phyloP scores from a whole-genome alignment of 2,888 invertebrate species.

The Biston stratarius region DNA sequence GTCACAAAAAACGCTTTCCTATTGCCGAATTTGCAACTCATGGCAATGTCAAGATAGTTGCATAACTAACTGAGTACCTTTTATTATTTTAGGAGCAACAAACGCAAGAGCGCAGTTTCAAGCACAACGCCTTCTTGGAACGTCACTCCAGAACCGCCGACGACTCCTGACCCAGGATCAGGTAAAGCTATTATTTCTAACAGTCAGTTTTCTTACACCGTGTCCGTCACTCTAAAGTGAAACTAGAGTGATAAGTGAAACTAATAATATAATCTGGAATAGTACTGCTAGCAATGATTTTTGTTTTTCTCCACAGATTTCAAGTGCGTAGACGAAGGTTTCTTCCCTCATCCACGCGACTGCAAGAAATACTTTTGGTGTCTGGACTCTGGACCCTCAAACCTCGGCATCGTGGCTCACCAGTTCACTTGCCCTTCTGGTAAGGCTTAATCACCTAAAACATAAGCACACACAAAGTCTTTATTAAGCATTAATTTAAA shows the following conservation, averaged over 20 bases:
- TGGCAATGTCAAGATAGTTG: background rate
- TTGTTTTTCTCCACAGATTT: conserved; percentile 87
- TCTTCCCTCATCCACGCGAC: conserved; percentile 96
- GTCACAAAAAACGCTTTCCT: too few relatives aligned
- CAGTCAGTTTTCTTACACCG: background rate
- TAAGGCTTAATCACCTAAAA: conserved; percentile 59
- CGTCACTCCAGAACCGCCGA: conserved; percentile 93
- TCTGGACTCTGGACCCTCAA: conserved; percentile 94
- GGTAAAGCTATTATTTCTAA: conserved; percentile 83
- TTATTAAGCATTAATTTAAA: too few relatives aligned
- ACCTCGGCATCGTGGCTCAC: conserved; percentile 95
- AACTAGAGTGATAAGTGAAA: too few relatives aligned
- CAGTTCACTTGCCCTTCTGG: conserved; percentile 97
- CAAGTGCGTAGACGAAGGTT: conserved; percentile 97
- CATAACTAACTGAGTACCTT: background rate
- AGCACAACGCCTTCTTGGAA: conserved; percentile 86
- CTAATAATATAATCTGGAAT: background rate
- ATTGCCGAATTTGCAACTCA: too few relatives aligned
- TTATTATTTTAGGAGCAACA: conserved; percentile 56
- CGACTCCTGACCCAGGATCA: conserved; percentile 95
- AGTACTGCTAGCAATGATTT: background rate
- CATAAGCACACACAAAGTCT: background rate
- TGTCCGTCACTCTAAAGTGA: too few relatives aligned
- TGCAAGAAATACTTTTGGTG: conserved; percentile 99
- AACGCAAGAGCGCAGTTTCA: conserved; percentile 65